Evolutionary conservation across 92 coral and sea anemone species (phyloP), one percentile per base, ranked within the genome.

Genomic region (Phymanthus crucifer): DNA sequence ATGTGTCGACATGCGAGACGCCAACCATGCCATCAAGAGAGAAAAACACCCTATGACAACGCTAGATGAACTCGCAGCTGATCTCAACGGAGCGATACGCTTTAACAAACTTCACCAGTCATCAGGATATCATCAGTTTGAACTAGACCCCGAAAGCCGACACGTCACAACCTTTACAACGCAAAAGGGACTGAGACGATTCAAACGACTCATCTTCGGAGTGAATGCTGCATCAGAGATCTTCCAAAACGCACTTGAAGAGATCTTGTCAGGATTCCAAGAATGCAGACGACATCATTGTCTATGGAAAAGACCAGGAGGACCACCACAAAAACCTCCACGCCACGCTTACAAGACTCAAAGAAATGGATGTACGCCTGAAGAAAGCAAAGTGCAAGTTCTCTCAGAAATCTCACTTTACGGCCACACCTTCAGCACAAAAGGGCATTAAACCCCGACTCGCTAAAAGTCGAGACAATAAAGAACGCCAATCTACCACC

Each of bases 371-470:
- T n/a, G 76, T 80, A 37, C 85, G 79, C 14, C 50, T 45, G 6
- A 45, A 45, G 8, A 45, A 14, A 45, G 50, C 50, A 6, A 45
- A 45, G 14, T 50, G 89, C 76, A 82, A 32, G 19, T 84, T 84
- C 77, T 50, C 72, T n/a, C n/a, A n/a, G n/a, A n/a, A n/a, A n/a
- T n/a, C n/a, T n/a, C n/a, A n/a, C n/a, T n/a, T n/a, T n/a, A n/a
- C n/a, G n/a, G n/a, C n/a, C n/a, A n/a, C n/a, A n/a, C n/a, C n/a
- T n/a, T n/a, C n/a, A n/a, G n/a, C n/a, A n/a, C n/a, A n/a, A n/a
- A n/a, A n/a, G n/a, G n/a, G n/a, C n/a, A n/a, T n/a, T n/a, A 29
- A 65, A 76, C 23, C 85, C 89, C 17, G 89, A 89, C 74, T 74
- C 73, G 6, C 77, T 73, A 78, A 89, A 85, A 70, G 93, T 85